Evolutionary conservation across 2,113 vertebrate genomes (phyloP).

Genomic region (Psophia crepitans): DNA sequence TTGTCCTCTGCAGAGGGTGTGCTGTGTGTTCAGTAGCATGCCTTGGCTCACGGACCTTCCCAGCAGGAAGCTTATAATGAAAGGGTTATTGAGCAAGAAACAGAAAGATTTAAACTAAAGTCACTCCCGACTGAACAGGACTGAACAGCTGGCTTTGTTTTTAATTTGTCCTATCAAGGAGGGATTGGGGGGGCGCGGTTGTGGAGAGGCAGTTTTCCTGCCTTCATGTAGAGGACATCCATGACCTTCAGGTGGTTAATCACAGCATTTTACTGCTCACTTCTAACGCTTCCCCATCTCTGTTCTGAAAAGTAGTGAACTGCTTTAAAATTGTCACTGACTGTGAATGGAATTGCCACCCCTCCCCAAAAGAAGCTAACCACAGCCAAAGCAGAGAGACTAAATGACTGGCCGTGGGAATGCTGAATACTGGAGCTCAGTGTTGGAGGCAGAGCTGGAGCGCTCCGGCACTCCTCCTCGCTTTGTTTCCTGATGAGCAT

Average conservation of each 20-base stretch:
- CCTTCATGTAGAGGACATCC: not conserved
- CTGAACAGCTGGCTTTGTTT: slow-evolving; percentile 63
- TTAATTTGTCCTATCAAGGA: slow-evolving; percentile 21
- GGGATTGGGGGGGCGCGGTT: not conserved
- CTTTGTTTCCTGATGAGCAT: not conserved
- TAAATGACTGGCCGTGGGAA: not conserved
- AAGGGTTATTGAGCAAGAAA: slow-evolving; percentile 60
- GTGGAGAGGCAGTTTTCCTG: not conserved
- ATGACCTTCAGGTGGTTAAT: slow-evolving; percentile 48
- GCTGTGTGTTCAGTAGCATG: slow-evolving; percentile 6
- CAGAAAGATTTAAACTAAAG: slow-evolving; percentile 17
- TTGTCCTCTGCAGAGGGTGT: not conserved
- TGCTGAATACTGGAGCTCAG: not conserved
- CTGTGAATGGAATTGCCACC: not conserved
- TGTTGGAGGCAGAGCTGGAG: not conserved
- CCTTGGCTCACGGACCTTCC: slow-evolving; percentile 16
- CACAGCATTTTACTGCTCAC: not conserved
- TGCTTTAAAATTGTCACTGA: not conserved
- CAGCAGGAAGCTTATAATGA: slow-evolving; percentile 58
- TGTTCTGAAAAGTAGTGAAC: not conserved
- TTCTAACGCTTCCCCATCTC: not conserved
- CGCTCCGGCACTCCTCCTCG: not conserved
- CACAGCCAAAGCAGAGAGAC: not conserved
- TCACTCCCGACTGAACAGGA: slow-evolving; percentile 23
- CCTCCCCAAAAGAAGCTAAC: not conserved